Evolutionary conservation across 2,113 vertebrate genomes (phyloP), one percentile per base, ranked within the genome.

Genomic region (Prionailurus viverrinus): DNA sequence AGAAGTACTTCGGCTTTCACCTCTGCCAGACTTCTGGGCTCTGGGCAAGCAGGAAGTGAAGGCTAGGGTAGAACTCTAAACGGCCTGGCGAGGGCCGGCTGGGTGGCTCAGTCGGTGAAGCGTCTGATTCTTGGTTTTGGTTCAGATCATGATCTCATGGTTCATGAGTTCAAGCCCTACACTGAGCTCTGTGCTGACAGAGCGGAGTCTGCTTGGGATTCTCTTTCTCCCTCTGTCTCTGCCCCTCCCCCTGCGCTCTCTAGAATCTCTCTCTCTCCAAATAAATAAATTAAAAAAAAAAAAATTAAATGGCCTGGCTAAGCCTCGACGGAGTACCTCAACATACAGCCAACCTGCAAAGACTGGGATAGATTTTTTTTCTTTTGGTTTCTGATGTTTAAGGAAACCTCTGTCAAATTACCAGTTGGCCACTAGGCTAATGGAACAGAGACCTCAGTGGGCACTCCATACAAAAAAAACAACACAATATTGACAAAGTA

Each of bases 381-480:
- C 11, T 65, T 91, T 86, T 66, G 7, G 29, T 69, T 82, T 25
- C 27, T 81, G 25, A 63, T n/a, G 7, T 81, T 95, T 58, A 89
- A 88, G 51, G 63, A 92, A 94, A 85, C n/a, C 18, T 51, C 74
- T 65, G 69, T 92, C 71, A 93, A 73, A 91, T 85, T 61, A 81
- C 65, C 69, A 76, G 79, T 15, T 81, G 51, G 84, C 41, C 12
- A 71, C 55, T 89, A 63, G 91, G n/a, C 12, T 36, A 82, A 76
- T 23, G 31, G 14, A 91, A 88, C n/a, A 85, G 48, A 93, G 45
- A 85, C 15, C 69, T 78, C 36, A 82, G 4, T 41, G 21, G 51
- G 16, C 25, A 85, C 48, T 88, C 29, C 92, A 41, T 53, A 73
- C 33, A 63, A 65, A 25, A 33, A 93, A 89, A 61, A 23, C 55